These are phyloP conservation scores for Muscicapa comitata DNA, from an alignment of 2,797 vertebrate species.

Conservation along the genomic window DNA sequence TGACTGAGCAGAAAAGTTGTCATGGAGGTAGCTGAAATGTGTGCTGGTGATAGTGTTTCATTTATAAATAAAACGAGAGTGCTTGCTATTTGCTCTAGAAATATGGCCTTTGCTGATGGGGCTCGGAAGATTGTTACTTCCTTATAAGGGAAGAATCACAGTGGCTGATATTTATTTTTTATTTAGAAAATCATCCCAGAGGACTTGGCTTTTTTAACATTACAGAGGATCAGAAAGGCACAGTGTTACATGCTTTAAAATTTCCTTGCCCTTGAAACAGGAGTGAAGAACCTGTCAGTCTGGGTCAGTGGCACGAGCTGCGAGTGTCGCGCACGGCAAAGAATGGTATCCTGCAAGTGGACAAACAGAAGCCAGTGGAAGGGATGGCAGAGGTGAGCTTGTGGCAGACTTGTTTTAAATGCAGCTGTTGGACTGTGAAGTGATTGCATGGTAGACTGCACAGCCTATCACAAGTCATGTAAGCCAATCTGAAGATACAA, in stretches of 20 bases:
- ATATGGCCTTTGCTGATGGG: neutral
- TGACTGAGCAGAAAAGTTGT: neutral
- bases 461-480: neutral
- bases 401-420: neutral
- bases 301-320: constrained; percentile 89
- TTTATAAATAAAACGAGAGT: neutral
- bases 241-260: neutral
- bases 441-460: neutral
- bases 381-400: constrained; percentile 87
- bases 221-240: neutral
- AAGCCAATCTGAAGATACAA: neutral
- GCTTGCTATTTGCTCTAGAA: neutral
- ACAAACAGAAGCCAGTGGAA: constrained; percentile 85
- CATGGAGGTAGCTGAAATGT: neutral
- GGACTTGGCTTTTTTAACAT: neutral
- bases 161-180: neutral
- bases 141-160: neutral
- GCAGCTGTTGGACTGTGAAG: neutral
- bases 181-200: neutral
- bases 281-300: constrained; percentile 84
- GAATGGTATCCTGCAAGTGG: constrained; percentile 93
- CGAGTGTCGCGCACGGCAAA: constrained; percentile 91
- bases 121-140: neutral
- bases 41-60: neutral
- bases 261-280: constrained; percentile 67